phyloP scores from a whole-genome alignment of 2,888 invertebrate genomes.

The Spodoptera exigua region DNA sequence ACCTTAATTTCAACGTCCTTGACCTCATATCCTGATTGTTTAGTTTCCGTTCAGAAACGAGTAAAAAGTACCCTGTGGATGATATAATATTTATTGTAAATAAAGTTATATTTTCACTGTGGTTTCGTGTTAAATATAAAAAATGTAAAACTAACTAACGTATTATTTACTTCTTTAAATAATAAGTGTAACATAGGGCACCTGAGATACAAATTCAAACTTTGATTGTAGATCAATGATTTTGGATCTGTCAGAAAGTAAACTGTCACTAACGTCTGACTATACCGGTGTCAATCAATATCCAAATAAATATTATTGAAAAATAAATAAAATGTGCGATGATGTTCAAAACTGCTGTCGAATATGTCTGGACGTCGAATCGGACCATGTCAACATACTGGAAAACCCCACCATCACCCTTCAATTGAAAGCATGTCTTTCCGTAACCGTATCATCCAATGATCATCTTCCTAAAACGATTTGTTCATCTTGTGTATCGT shows the following conservation, averaged over 20 bases:
- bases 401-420: conserved; percentile 77
- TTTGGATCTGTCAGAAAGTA: no score
- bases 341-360: conserved; percentile 78
- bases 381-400: conserved; percentile 78
- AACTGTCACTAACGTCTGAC: no score
- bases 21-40: conserved; percentile 8
- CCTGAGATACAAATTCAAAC: no score
- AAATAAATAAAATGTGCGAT: conserved; percentile 70
- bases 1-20: conserved; percentile 34
- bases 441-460: conserved; percentile 69
- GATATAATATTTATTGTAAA: not conserved
- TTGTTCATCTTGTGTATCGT: conserved; percentile 79
- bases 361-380: conserved; percentile 79
- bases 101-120: no score
- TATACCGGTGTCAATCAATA: not conserved
- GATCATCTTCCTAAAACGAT: conserved; percentile 80
- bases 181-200: no score
- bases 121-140: no score
- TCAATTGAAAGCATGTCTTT: conserved; percentile 82
- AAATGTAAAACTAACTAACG: no score
- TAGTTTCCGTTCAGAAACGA: conserved; percentile 33
- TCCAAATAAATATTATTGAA: not conserved
- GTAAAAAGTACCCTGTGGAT: no score
- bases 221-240: no score
- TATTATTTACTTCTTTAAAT: no score